Evolutionary conservation across 2,888 invertebrate species (phyloP), one percentile per base, ranked within the genome.

Genomic region (Tenthredo amoena): DNA sequence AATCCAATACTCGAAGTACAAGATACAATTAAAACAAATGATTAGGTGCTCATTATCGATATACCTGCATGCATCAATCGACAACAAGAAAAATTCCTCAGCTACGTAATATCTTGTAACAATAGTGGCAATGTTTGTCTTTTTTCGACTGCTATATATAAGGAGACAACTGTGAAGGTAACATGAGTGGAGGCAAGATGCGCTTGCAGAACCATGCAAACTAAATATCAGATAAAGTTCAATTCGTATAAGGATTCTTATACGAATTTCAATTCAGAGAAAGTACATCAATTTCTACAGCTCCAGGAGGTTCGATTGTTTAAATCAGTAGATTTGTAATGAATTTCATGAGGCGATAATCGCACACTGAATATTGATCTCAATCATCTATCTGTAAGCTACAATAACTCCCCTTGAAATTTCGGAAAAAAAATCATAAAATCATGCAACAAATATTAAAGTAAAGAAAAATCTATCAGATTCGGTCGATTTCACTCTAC

Each of bases 1-100:
- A 18, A 40, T 72, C 72, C 1, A n/a, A 43, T 40, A 34, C 3
- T 50, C 31, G 31, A 7, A 50, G n/a, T 0, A 43, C 34, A 40
- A 71, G 18, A 37, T 34, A 26, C 21, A 21, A 21, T 58, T 71
- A 0, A n/a, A 15, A 65, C n/a, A 72, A 7, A 72, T 43, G 1
- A 40, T 40, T 43, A 43, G 15, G 2, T 37, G 37, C 71, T 43
- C 7, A 21, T 68, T 18, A 68, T 68, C 34, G 26, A 43, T 31
- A 72, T 37, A 43, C 10, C 26, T 43, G 40, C 74, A 74, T 74
- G 74, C 74, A 43, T 74, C 43, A 10, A 43, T 74, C 43, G 15
- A 43, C 43, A 72, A 72, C 26, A 21, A 43, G 43, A 74, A 21
- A 43, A 18, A 68, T 18, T 21, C 4, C 12, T 10, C 9, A 62